Evolutionary conservation across 2,797 vertebrate genomes (phyloP).

Genomic region (Myripristis jacobus): DNA sequence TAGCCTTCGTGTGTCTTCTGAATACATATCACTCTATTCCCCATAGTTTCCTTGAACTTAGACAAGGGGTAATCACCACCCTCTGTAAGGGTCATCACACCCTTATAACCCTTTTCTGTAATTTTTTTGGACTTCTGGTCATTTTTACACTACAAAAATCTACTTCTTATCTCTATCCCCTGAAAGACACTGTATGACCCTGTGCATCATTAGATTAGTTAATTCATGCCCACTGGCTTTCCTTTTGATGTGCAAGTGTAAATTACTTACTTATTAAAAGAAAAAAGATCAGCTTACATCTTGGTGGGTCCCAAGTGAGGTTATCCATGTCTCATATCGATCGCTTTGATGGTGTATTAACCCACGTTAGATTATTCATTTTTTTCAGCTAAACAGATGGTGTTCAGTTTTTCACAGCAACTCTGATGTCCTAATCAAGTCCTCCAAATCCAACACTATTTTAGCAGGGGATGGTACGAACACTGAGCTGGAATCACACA

Average conservation of each 20-base stretch:
- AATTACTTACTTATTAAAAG: slow-evolving; percentile 59
- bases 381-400: slow-evolving; percentile 40
- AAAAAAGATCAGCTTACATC: slow-evolving; percentile 38
- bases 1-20: too few relatives aligned
- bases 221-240: slow-evolving; percentile 30
- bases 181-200: slow-evolving; percentile 31
- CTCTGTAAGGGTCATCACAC: slow-evolving; percentile 32
- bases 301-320: slow-evolving; percentile 39
- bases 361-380: slow-evolving; percentile 50
- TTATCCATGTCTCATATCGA: slow-evolving; percentile 57
- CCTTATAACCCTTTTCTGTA: slow-evolving; percentile 22
- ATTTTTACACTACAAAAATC: slow-evolving; percentile 25
- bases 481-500: slow-evolving; percentile 14
- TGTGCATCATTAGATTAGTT: slow-evolving; percentile 27
- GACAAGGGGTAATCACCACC: neutral
- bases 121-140: slow-evolving; percentile 16
- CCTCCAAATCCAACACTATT: slow-evolving; percentile 2
- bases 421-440: slow-evolving; percentile 10
- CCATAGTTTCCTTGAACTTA: slow-evolving; percentile 9
- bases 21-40: neutral
- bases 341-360: slow-evolving; percentile 57
- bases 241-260: slow-evolving; percentile 33
- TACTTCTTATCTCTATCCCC: slow-evolving; percentile 9
- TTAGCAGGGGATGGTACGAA: slow-evolving; percentile 14
- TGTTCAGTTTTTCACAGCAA: slow-evolving; percentile 30